Conservation (phyloP, 2,888 invertebrate genomes). For the Microctonus hyperodae region DNA sequence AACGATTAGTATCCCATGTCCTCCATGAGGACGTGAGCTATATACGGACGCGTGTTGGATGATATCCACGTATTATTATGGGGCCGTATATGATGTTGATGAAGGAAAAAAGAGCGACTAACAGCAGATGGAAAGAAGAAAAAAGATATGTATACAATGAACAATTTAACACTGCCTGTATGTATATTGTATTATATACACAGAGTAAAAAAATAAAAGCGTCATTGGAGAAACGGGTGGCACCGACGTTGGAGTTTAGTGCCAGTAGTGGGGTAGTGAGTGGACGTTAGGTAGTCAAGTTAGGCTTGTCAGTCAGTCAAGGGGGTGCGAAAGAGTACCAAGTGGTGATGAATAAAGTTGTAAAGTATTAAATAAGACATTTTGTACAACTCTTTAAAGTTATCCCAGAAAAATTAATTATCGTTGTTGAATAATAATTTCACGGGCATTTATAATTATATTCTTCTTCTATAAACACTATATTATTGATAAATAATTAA, state of each 20-base stretch:
- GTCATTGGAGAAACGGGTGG: slow-evolving; percentile 32
- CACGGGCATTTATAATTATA: not conserved
- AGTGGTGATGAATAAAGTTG: not conserved
- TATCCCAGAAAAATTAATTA: no score
- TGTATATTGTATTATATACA: slow-evolving; percentile 6
- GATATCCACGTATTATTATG: not conserved
- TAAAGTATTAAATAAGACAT: no score
- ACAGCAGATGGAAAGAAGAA: not conserved
- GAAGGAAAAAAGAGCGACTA: slow-evolving; percentile 3
- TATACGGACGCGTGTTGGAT: slow-evolving; percentile 41
- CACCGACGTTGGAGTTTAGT: slow-evolving; percentile 16
- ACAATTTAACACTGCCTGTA: not conserved
- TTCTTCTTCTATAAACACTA: not conserved
- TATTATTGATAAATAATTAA: not conserved
- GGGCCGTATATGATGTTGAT: not conserved
- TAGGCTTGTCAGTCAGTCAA: slow-evolving; percentile 34
- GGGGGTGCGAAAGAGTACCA: slow-evolving; percentile 31
- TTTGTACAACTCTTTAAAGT: no score
- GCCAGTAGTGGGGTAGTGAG: slow-evolving; percentile 32
- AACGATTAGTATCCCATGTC: slow-evolving; percentile 61
- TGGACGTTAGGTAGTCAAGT: slow-evolving; percentile 31
- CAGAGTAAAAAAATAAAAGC: slow-evolving; percentile 20
- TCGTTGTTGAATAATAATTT: not conserved
- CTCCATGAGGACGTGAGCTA: slow-evolving; percentile 42
- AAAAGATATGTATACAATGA: not conserved